Percentiles rank a stretch among this genome's conserved stretches.
Conservation (phyloP, 2,888 invertebrate genomes). For the Diaperis boleti region DNA sequence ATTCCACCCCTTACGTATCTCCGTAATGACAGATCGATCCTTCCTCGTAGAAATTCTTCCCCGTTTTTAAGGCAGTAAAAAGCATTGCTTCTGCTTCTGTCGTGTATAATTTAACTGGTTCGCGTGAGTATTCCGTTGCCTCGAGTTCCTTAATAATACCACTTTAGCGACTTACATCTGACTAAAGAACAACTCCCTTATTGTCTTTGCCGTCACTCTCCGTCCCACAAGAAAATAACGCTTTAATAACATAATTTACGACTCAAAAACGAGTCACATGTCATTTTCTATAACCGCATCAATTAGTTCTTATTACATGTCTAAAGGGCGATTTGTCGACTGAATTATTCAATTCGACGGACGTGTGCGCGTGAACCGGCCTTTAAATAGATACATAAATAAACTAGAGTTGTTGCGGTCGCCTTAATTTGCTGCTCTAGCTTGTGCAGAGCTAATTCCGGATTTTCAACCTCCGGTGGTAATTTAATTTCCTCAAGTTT, state of each 20-base stretch:
- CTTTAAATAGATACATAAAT: too few relatives aligned
- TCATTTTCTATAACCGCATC: slow-evolving; percentile 36
- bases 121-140: slow-evolving; percentile 39
- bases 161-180: slow-evolving; percentile 41
- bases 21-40: slow-evolving; percentile 2
- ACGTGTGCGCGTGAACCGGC: slow-evolving; percentile 24
- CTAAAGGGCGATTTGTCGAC: slow-evolving; percentile 30
- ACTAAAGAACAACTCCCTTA: slow-evolving; percentile 41
- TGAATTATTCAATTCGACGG: slow-evolving; percentile 28
- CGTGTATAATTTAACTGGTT: slow-evolving; percentile 41
- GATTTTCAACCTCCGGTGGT: too few relatives aligned
- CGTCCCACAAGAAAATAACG: slow-evolving; percentile 38
- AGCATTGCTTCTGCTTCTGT: slow-evolving; percentile 34
- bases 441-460: too few relatives aligned
- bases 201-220: slow-evolving; percentile 38
- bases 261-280: slow-evolving; percentile 29
- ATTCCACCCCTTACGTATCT: neutral
- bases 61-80: slow-evolving; percentile 27
- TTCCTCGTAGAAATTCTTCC: slow-evolving; percentile 4
- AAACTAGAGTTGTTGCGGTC: too few relatives aligned
- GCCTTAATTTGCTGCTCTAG: too few relatives aligned
- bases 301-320: slow-evolving; percentile 35
- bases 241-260: slow-evolving; percentile 42
- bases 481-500: too few relatives aligned
- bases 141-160: slow-evolving; percentile 40